Percentiles rank a stretch among this genome's conserved stretches.
Conservation (phyloP, 2,113 vertebrate genomes). For the Setophaga petechia region DNA sequence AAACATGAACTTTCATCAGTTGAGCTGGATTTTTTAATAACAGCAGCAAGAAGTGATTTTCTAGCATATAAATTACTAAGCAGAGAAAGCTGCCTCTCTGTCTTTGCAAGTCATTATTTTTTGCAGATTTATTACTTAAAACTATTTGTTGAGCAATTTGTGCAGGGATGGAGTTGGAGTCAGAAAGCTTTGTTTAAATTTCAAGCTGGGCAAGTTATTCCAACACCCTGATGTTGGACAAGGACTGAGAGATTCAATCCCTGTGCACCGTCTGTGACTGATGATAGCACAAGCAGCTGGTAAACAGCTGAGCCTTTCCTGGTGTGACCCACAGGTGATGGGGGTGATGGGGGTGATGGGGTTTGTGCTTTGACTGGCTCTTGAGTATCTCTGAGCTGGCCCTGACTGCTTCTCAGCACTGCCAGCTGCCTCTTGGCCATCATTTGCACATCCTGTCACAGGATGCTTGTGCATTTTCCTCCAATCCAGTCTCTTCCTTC, state of each 20-base stretch:
- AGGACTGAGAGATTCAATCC: background rate
- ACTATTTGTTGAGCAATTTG: background rate
- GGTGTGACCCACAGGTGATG: background rate
- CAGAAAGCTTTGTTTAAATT: background rate
- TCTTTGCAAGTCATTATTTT: background rate
- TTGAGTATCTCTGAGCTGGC: background rate
- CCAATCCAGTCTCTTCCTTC: background rate
- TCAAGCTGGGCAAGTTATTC: background rate
- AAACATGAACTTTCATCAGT: background rate
- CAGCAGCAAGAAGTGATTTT: background rate
- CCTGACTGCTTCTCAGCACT: background rate
- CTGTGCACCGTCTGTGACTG: background rate
- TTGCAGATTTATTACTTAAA: background rate
- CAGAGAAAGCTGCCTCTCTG: background rate
- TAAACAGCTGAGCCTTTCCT: background rate
- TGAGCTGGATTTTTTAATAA: background rate
- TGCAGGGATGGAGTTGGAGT: background rate
- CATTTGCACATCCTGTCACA: background rate
- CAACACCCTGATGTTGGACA: fast-evolving
- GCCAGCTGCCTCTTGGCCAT: background rate
- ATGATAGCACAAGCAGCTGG: background rate
- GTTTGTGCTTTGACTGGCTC: background rate
- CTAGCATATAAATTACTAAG: background rate
- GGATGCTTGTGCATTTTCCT: background rate
- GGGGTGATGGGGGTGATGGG: background rate